phyloP scores from a whole-genome alignment of 2,113 vertebrate genomes.

The Dendropsophus ebraccatus region DNA sequence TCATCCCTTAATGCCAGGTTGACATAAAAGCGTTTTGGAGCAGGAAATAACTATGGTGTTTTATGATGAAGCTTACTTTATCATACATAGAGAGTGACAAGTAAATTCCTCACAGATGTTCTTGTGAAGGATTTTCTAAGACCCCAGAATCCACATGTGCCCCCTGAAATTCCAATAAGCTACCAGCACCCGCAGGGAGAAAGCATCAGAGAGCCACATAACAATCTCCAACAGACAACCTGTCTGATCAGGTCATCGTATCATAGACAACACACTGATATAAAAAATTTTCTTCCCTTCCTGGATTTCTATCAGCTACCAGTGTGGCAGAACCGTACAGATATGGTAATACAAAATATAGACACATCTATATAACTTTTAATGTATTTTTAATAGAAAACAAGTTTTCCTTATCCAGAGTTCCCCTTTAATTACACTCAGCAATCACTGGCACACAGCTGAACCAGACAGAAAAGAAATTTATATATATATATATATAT shows the following conservation, averaged over 20 bases:
- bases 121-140: constrained; percentile 21
- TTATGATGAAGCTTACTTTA: constrained; percentile 28
- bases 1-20: constrained; percentile 33
- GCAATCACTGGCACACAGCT: too few species aligned
- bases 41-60: constrained; percentile 49
- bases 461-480: too few species aligned
- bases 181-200: constrained; percentile 26
- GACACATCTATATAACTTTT: too few species aligned
- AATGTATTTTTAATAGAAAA: too few species aligned
- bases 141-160: constrained; percentile 56
- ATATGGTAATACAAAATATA: too few species aligned
- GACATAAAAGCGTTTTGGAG: constrained; percentile 22
- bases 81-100: constrained; percentile 39
- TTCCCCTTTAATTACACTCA: too few species aligned
- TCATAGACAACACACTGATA: too few species aligned
- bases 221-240: constrained; percentile 30
- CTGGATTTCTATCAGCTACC: too few species aligned
- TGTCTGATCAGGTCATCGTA: not conserved
- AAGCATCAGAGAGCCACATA: constrained; percentile 19
- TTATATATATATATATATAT: too few species aligned
- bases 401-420: too few species aligned
- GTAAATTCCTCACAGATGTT: constrained; percentile 50
- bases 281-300: too few species aligned
- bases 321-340: too few species aligned
- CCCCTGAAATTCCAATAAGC: constrained; percentile 54